Evolutionary conservation across 37 sponge, comb jelly and placozoan species (phyloP).

Genomic region (Ephydatia muelleri): DNA sequence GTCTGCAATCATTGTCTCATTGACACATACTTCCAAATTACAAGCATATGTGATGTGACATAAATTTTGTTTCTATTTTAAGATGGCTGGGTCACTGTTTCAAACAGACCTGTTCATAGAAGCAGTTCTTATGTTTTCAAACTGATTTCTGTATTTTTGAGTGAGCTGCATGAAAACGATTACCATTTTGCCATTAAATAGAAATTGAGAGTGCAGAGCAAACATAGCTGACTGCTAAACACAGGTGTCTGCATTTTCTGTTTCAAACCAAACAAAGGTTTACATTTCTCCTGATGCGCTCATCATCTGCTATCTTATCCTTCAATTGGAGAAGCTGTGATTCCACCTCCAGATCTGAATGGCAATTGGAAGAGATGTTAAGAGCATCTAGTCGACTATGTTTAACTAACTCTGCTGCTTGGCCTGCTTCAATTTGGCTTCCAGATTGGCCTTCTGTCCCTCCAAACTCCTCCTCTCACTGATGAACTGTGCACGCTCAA

Average conservation of each 20-base stretch:
- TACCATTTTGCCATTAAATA: neutral
- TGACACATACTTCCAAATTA: too few species aligned
- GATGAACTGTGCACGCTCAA: slow-evolving; percentile 44
- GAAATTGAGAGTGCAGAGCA: neutral
- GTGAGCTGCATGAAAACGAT: slow-evolving; percentile 27
- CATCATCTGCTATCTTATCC: slow-evolving; percentile 28
- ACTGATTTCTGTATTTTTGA: slow-evolving; percentile 57
- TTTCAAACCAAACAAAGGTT: neutral
- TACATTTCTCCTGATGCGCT: slow-evolving; percentile 51
- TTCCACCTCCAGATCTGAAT: slow-evolving; percentile 25
- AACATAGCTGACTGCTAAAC: neutral
- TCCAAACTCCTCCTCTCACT: slow-evolving; percentile 29
- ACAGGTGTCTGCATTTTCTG: neutral
- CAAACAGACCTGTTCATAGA: too few species aligned
- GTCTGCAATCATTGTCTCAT: too few species aligned
- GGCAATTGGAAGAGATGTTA: neutral
- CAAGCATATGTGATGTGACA: too few species aligned
- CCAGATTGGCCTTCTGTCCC: slow-evolving; percentile 30
- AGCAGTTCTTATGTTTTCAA: slow-evolving; percentile 11
- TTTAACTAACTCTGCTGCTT: slow-evolving; percentile 50
- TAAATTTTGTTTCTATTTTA: too few species aligned
- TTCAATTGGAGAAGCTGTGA: slow-evolving; percentile 31
- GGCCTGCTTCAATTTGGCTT: slow-evolving; percentile 54
- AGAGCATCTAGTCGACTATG: neutral
- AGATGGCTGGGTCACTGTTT: too few species aligned